Base-by-base conservation (phyloP, 2,888 invertebrate genomes). In the Eilema caniola region DNA sequence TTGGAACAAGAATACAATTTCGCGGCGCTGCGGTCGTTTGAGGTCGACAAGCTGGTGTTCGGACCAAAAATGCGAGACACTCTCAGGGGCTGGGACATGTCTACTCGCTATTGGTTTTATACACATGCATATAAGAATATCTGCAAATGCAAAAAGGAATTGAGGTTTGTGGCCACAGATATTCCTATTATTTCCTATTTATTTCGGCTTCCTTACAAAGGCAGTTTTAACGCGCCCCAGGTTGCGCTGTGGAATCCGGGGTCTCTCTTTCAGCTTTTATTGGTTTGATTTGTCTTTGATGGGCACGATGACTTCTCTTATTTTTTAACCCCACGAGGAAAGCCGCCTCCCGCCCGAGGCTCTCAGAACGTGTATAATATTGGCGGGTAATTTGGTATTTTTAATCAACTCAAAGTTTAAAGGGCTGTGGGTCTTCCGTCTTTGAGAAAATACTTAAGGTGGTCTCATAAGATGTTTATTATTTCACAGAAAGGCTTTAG, bases 101-200 rank as follows among this genome's bases (percentile, higher is more conserved):
- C 97, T 20, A 97, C 98, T 0, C 98, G 98, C 83, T 98, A 97
- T 88, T 99, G 98, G 98, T 96, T 99, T 88, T 98, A 98, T 74
- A 95, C 96, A 2, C 96, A 97, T 86, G 96, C 98, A 1, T 98
- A 98, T 88, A 97, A 97, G 85, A 95, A 86, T 24, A 75, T 89
- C 16, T 23, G 86, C 23, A 89, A 83, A 69, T 76, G 88, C 20
- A 89, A 87, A 68, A 90, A 86, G 75, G 90, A 91, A 89, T 82
- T 92, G 23, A 90, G 93, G 95, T 92, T 62, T 66, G 77, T 67
- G 24, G 0, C 73, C 60, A 16, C 16, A 3, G 41, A 41, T 41
- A n/a, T n/a, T n/a, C n/a, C n/a, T n/a, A n/a, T n/a, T n/a, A n/a
- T n/a, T n/a, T n/a, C n/a, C n/a, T n/a, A n/a, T n/a, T n/a, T n/a